phyloP scores from a whole-genome alignment of 2,888 invertebrate species.

The Eupeodes luniger region DNA sequence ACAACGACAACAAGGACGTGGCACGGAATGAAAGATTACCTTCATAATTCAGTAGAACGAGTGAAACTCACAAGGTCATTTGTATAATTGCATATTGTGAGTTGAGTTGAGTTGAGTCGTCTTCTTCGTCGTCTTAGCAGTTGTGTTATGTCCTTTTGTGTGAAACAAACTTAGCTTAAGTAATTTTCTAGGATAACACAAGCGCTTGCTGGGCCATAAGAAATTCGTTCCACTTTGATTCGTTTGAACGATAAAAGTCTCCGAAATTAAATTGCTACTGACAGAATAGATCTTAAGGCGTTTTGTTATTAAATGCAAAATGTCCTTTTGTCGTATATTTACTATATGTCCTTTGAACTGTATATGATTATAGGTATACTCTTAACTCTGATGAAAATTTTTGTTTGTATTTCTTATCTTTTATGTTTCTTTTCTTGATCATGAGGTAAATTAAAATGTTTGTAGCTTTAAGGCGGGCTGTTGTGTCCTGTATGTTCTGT shows the following conservation, averaged over 20 bases:
- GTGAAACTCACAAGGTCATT: conserved; percentile 61
- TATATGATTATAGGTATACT: too few relatives aligned
- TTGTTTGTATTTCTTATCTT: neutral
- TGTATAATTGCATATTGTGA: conserved; percentile 54
- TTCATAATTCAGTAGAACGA: conserved; percentile 7
- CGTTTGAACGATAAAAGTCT: conserved; percentile 30
- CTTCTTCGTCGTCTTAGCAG: too few relatives aligned
- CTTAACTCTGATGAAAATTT: neutral
- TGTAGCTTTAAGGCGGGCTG: neutral
- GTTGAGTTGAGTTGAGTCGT: too few relatives aligned
- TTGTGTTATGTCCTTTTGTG: neutral
- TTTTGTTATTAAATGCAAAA: neutral
- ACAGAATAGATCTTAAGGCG: conserved; percentile 13
- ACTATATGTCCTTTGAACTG: neutral
- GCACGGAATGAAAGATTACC: neutral
- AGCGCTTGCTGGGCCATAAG: neutral
- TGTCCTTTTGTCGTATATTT: neutral
- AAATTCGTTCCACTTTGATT: conserved; percentile 42
- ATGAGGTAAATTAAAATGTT: conserved; percentile 16
- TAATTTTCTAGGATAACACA: neutral
- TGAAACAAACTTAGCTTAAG: conserved; percentile 2
- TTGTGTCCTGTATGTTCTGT: neutral
- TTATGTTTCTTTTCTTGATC: neutral
- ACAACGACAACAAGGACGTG: neutral
- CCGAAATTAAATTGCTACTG: conserved; percentile 33